These are phyloP conservation scores for Hydroisotoma schaefferi DNA, from an alignment of 2,888 invertebrate species.

Conservation along the genomic window DNA sequence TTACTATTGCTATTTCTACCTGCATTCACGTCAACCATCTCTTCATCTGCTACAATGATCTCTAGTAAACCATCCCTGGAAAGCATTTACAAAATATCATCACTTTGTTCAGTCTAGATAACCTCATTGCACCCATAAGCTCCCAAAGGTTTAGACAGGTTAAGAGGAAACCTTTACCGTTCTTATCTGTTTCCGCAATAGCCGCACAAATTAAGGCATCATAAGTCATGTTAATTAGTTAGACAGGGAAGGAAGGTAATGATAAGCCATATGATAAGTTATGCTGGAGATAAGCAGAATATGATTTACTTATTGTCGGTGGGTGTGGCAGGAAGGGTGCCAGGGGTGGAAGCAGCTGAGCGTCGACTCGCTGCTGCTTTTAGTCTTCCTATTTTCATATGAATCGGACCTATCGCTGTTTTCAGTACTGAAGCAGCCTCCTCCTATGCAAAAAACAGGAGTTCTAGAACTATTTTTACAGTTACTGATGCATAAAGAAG, in stretches of 20 bases:
- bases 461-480: neutral
- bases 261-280: too few species aligned
- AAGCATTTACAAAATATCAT: conserved; percentile 7
- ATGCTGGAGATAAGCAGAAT: too few species aligned
- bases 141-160: neutral
- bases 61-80: too few species aligned
- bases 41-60: conserved; percentile 32
- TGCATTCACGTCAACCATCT: conserved; percentile 12
- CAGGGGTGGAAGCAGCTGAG: conserved; percentile 38
- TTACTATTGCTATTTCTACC: conserved; percentile 12
- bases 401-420: conserved; percentile 75
- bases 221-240: neutral
- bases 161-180: neutral
- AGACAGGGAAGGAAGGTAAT: neutral
- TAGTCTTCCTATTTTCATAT: conserved; percentile 79
- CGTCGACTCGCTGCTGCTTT: conserved; percentile 59
- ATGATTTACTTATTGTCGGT: conserved; percentile 35
- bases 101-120: too few species aligned
- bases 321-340: conserved; percentile 34
- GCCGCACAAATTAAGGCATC: neutral
- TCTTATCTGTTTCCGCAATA: conserved; percentile 6
- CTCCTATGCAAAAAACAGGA: conserved; percentile 61
- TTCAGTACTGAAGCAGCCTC: conserved; percentile 87
- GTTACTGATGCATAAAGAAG: neutral
- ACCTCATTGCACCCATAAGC: conserved; percentile 19